Evolutionary conservation across 2,113 vertebrate genomes (phyloP).

Genomic region (Cryptotis parvus): DNA sequence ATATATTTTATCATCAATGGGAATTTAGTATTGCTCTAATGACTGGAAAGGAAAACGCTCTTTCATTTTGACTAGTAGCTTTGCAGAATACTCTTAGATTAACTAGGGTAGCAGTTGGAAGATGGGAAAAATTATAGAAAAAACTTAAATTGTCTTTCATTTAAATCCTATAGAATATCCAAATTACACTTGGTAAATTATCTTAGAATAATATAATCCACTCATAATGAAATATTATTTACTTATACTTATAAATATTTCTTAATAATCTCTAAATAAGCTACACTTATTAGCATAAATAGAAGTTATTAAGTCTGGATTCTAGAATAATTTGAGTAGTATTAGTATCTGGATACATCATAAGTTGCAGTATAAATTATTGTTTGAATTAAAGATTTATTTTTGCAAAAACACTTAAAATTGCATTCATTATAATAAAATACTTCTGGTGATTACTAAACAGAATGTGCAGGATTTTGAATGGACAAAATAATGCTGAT

Average conservation of each 20-base stretch:
- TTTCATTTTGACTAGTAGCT: not conserved
- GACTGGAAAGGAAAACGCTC: not conserved
- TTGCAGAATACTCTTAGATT: not conserved
- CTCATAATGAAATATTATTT: not conserved
- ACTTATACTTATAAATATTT: not conserved
- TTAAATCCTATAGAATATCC: not conserved
- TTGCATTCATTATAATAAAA: not conserved
- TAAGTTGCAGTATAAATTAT: not conserved
- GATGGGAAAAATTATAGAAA: not conserved
- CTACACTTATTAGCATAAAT: not conserved
- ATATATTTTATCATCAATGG: not conserved
- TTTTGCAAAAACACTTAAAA: slow-evolving; percentile 47
- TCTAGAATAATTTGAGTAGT: not conserved
- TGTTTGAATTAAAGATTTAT: slow-evolving; percentile 32
- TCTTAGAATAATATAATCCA: not conserved
- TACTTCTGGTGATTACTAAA: not conserved
- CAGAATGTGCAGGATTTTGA: not conserved
- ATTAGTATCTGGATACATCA: not conserved
- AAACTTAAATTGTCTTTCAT: not conserved
- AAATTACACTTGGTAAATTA: not conserved
- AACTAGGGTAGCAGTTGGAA: not conserved
- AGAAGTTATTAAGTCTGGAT: not conserved
- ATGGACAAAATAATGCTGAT: not conserved
- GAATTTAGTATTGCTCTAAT: not conserved
- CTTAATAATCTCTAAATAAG: too few relatives aligned